A percentile compares a stretch with the other conserved stretches of the same genome.
Conservation (phyloP, 2,797 vertebrate species). For the Lerista edwardsae region DNA sequence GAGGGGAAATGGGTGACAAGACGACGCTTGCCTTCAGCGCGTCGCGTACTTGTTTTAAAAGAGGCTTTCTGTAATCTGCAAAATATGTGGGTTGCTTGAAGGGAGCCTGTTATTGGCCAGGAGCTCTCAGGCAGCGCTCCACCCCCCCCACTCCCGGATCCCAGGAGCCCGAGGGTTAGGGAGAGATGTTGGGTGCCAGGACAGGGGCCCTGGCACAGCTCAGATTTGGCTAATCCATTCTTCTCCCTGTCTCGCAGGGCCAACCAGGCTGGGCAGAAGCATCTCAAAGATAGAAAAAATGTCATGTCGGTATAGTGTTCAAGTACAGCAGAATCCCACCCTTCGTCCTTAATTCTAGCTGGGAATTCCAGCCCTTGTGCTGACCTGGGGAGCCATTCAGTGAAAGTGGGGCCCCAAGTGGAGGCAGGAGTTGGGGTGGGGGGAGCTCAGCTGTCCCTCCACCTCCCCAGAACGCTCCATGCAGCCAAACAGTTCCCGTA, state of each 20-base stretch:
- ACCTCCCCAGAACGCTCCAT: not conserved
- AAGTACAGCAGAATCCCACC: too few species aligned
- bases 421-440: too few species aligned
- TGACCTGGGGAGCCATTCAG: too few species aligned
- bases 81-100: not conserved
- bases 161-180: not conserved
- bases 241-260: not conserved
- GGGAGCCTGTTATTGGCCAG: not conserved
- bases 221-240: too few species aligned
- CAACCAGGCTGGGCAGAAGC: too few species aligned
- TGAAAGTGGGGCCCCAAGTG: too few species aligned
- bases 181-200: too few species aligned
- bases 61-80: not conserved
- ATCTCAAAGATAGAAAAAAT: too few species aligned
- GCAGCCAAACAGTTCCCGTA: not conserved
- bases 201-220: too few species aligned
- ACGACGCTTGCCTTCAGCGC: not conserved
- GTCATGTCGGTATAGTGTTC: too few species aligned
- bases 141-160: too few species aligned
- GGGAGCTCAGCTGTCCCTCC: not conserved
- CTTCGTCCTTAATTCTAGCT: not conserved
- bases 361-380: not conserved
- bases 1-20: not conserved
- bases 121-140: too few species aligned
- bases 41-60: not conserved